phyloP scores from a whole-genome alignment of 2,797 vertebrate species.

The Phalanger gymnotis region DNA sequence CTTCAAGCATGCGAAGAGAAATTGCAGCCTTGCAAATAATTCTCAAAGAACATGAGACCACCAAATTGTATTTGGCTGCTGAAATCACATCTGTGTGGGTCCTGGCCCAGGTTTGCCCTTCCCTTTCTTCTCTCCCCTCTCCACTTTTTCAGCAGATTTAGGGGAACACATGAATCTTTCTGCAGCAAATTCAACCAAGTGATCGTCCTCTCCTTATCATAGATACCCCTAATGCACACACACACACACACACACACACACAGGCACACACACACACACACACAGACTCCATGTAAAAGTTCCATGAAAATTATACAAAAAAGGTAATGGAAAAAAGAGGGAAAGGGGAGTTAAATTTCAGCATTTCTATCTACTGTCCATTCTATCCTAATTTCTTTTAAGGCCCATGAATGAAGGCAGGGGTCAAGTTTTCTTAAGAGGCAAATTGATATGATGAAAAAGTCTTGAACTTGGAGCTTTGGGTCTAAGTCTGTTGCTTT shows the following conservation, averaged over 20 bases:
- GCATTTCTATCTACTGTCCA: too few species aligned
- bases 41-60: conserved; percentile 23
- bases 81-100: fast-evolving
- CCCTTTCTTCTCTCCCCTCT: background rate
- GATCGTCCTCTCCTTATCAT: background rate
- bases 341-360: background rate
- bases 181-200: background rate
- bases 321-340: background rate
- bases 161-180: background rate
- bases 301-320: background rate
- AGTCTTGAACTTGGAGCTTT: background rate
- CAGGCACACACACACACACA: too few species aligned
- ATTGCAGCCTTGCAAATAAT: conserved; percentile 14
- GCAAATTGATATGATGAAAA: background rate
- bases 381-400: background rate
- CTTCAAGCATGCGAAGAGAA: background rate
- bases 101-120: background rate
- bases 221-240: background rate
- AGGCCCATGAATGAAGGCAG: background rate
- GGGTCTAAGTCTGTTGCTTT: background rate
- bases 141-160: background rate
- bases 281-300: background rate
- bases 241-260: too few species aligned
- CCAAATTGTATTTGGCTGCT: background rate
- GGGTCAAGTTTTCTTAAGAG: background rate